phyloP scores from a whole-genome alignment of 2,888 invertebrate species.

The Diachrysia chrysitis region DNA sequence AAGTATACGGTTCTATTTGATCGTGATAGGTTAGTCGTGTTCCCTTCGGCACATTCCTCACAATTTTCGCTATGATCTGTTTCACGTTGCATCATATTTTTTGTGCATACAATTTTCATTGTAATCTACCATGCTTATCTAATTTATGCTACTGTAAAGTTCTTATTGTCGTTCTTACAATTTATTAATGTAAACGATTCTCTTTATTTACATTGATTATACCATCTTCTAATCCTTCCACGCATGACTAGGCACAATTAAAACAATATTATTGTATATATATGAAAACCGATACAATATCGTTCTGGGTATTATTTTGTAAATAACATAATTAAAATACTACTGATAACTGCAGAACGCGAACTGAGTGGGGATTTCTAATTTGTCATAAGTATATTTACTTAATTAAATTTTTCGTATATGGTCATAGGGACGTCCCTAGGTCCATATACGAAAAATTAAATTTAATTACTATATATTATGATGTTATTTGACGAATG shows the following conservation, averaged over 20 bases:
- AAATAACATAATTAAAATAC: neutral
- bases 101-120: constrained; percentile 8
- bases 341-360: neutral
- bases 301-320: neutral
- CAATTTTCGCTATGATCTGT: constrained; percentile 36
- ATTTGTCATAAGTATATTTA: constrained; percentile 4
- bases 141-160: neutral
- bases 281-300: neutral
- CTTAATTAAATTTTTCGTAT: constrained; percentile 11
- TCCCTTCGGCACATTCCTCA: constrained; percentile 41
- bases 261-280: neutral
- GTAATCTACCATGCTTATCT: neutral
- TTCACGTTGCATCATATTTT: constrained; percentile 31
- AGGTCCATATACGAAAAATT: too few species aligned
- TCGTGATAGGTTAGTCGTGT: constrained; percentile 55
- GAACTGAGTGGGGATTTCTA: constrained; percentile 12
- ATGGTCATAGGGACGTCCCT: neutral
- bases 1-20: constrained; percentile 48
- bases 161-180: too few species aligned
- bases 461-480: too few species aligned
- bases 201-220: too few species aligned
- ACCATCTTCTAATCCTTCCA: neutral
- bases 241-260: neutral
- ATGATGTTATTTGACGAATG: too few species aligned
- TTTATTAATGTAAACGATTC: too few species aligned